phyloP scores from a whole-genome alignment of 2,888 invertebrate genomes.

The Priocnemis perturbator region DNA sequence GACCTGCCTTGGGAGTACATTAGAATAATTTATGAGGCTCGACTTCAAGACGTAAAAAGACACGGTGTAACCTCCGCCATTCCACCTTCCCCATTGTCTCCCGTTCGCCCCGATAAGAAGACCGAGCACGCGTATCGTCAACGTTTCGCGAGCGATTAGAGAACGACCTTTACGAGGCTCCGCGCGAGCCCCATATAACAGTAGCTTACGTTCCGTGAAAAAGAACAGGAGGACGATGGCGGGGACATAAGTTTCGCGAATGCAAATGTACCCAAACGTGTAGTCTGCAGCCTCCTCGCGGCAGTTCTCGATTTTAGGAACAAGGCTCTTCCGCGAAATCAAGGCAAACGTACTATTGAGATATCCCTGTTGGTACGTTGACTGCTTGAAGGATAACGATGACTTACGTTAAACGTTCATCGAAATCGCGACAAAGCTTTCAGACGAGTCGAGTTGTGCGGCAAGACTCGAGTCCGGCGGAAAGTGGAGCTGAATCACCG shows the following conservation, averaged over 20 bases:
- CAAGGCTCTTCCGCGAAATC: no score
- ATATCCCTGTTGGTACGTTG: no score
- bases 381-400: no score
- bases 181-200: neutral
- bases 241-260: slow-evolving; percentile 4
- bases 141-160: slow-evolving; percentile 24
- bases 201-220: neutral
- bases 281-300: no score
- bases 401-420: no score
- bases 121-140: slow-evolving; percentile 7
- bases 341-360: no score
- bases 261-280: neutral
- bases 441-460: no score
- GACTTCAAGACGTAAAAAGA: slow-evolving; percentile 51
- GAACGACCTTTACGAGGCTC: neutral
- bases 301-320: no score
- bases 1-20: slow-evolving; percentile 69
- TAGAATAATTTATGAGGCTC: slow-evolving; percentile 67
- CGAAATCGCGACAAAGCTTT: no score
- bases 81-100: slow-evolving; percentile 1
- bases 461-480: no score
- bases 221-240: neutral
- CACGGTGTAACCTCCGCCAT: slow-evolving; percentile 40
- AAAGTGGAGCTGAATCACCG: no score
- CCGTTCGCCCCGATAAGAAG: slow-evolving; percentile 30